These are phyloP conservation scores for Cepaea nemoralis DNA, from an alignment of 1,140 invertebrate species.

Conservation along the genomic window DNA sequence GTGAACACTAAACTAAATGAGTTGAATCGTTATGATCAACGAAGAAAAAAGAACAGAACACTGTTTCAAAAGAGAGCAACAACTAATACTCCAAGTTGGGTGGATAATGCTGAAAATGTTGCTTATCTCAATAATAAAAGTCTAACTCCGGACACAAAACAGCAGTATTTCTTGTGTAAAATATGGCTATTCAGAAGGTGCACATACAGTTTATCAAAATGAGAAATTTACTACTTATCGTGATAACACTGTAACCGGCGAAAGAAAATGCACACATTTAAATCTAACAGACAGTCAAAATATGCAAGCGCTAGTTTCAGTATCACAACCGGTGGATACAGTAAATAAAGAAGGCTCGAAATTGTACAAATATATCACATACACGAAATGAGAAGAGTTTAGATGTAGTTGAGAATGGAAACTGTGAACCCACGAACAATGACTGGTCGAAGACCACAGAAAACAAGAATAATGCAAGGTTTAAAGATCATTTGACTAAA, in stretches of 20 bases:
- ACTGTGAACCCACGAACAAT: neutral
- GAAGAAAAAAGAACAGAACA: neutral
- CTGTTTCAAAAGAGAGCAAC: neutral
- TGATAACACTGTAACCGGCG: neutral
- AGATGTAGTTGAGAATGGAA: neutral
- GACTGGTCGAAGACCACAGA: neutral
- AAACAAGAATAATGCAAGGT: neutral
- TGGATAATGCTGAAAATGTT: neutral
- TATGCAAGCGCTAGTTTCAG: neutral
- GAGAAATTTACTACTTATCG: neutral
- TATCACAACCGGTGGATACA: neutral
- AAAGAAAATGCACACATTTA: neutral
- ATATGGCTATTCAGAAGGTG: neutral
- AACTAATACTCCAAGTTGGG: neutral
- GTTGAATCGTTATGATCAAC: neutral
- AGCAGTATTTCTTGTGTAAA: no score
- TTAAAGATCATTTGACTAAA: neutral
- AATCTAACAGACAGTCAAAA: neutral
- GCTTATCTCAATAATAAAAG: neutral
- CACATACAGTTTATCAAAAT: neutral
- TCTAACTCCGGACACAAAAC: neutral
- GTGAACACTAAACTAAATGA: neutral
- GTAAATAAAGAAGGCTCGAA: neutral
- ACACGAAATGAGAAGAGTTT: neutral
- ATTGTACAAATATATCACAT: neutral